A percentile compares a stretch with the other conserved stretches of the same genome.
These are phyloP conservation scores for Oceanodroma tethys DNA, from an alignment of 2,113 vertebrate genomes.

Conservation along the genomic window DNA sequence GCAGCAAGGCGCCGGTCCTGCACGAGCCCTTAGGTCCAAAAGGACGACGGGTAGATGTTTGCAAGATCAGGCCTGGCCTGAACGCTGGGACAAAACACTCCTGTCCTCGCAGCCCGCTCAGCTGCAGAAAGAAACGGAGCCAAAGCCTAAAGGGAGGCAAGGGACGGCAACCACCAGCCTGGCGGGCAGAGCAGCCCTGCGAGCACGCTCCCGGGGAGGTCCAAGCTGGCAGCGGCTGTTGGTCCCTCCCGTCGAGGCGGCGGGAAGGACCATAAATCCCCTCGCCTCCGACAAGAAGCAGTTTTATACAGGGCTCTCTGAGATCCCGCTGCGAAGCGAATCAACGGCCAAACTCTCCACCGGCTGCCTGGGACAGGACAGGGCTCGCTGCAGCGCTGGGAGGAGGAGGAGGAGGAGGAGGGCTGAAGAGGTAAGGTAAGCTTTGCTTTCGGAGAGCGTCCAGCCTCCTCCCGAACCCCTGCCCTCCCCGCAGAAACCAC, in stretches of 20 bases:
- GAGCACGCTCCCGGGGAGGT: rapidly evolving
- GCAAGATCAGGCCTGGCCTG: not conserved
- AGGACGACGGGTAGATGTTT: not conserved
- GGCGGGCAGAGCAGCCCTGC: not conserved
- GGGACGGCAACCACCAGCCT: rapidly evolving
- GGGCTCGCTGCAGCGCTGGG: not conserved
- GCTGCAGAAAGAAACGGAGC: not conserved
- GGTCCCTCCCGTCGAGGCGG: not conserved
- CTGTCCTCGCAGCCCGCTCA: rapidly evolving
- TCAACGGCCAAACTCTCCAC: not conserved
- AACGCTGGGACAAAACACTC: not conserved
- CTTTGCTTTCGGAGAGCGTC: rapidly evolving
- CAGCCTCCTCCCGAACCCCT: not conserved
- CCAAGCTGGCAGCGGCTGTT: not conserved
- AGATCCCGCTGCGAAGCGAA: not conserved
- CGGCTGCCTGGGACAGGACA: rapidly evolving
- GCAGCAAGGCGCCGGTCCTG: too few relatives aligned
- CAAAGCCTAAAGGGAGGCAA: not conserved
- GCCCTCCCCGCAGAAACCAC: not conserved
- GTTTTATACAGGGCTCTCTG: not conserved
- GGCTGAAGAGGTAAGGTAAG: not conserved
- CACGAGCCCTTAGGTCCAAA: not conserved
- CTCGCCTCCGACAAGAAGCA: rapidly evolving
- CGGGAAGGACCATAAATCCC: not conserved
- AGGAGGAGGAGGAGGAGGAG: not conserved